Evolutionary conservation across 2,797 vertebrate genomes (phyloP), one percentile per base, ranked within the genome.

Genomic region (Kryptopterus vitreolus): DNA sequence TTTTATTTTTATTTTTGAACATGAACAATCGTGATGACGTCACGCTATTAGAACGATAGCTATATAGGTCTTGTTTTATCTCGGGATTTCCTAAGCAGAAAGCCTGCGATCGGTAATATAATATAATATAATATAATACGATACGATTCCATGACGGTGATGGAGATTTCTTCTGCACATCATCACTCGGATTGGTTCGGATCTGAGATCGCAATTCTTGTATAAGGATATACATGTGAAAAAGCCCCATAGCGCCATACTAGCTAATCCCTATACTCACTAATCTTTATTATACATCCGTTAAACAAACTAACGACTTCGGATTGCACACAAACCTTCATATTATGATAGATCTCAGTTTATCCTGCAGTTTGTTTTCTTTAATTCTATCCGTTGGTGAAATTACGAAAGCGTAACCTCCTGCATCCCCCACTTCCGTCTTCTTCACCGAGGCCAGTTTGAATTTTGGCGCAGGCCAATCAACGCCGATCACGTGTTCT

Each of bases 391-490:
- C 8, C 50, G 71, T 10, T 12, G 50, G 22, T 59, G 0, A 16
- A 3, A 29, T 35, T 6, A 43, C 10, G 38, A 43, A 43, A 43
- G 38, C 18, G 50, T 53, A 53, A 71, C 68, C 22, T 31, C 26
- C 33, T 50, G 35, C 0, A 24, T 1, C 1, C 18, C 10, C n/a
- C 2, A 59, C 72, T 74, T 74, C 35, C 22, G 38, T 59, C 73
- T 24, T 53, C 33, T 74, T 52, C 38, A 48, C 29, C 10, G 12
- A 24, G 26, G 33, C 59, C 86, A 79, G 92, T 97, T 98, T 97
- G 96, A 98, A 99, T 97, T 98, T 95, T 97, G 96, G 97, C 97
- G 88, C 76, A 58, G 84, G 81, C 24, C 20, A 81, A 68, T 31
- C 82, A 76, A 53, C 82, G 84, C 38, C 59, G 20, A 0, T 92